Percentiles rank a stretch among this genome's conserved stretches.
These are phyloP conservation scores for Metopolophium dirhodum DNA, from an alignment of 1,140 invertebrate species.

Conservation along the genomic window DNA sequence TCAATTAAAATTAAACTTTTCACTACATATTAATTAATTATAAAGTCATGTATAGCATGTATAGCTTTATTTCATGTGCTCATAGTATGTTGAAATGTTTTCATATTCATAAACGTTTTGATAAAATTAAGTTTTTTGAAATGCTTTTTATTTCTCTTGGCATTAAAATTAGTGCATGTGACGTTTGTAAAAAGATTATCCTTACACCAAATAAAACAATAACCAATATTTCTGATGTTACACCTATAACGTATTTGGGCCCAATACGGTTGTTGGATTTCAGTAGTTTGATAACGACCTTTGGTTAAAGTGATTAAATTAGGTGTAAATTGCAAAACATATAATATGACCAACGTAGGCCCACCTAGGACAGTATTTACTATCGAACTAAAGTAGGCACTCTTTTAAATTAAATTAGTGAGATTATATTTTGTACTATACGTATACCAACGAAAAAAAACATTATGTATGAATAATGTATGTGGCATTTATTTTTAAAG, in stretches of 20 bases:
- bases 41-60: background rate
- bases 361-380: background rate
- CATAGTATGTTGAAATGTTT: background rate
- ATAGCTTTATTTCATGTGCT: no score
- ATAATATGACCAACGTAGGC: background rate
- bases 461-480: background rate
- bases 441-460: background rate
- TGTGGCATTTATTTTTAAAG: background rate
- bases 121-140: background rate
- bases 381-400: background rate
- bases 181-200: background rate
- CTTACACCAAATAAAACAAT: background rate
- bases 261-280: background rate
- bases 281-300: background rate
- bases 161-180: background rate
- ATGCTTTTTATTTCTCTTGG: background rate
- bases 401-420: background rate
- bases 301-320: background rate
- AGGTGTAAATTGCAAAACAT: background rate
- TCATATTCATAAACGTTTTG: background rate
- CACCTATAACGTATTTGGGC: background rate
- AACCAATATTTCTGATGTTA: background rate
- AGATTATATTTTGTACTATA: background rate
- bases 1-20: background rate
- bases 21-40: background rate